Base-by-base conservation (phyloP, 2,888 invertebrate species). In the Drosophila suboccidentalis region DNA sequence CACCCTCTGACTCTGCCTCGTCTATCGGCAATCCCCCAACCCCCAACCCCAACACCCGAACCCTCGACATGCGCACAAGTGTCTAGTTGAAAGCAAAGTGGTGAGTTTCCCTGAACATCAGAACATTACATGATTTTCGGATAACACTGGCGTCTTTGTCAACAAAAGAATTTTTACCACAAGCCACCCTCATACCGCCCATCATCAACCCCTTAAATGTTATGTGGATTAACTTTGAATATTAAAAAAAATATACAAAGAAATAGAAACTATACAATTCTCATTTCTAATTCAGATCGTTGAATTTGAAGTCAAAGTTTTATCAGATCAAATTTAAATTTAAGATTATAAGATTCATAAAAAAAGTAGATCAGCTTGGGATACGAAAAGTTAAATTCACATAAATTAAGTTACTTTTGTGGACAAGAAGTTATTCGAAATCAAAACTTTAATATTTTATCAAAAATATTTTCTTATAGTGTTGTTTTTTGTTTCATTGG, bases 1-100 rank as follows among this genome's bases (percentile, higher is more conserved):
- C 87, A 83, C 84, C 82, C 82, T 72, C 70, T 69, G 36, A 34
- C 36, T 11, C 1, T 32, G 34, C 43, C 10, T 8, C 29, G 39
- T 17, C 59, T 58, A 51, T 66, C 66, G 47, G n/a, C 19, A 63
- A 38, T 51, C 58, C 53, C 50, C 64, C 69, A 44, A 36, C 46
- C 41, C 63, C 61, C 59, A 72, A 44, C 50, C 49, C 58, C 34
- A 50, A 22, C n/a, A 39, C 10, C 44, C 9, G 19, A 44, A 19
- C 32, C 44, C 55, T 19, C 61, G 82, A 60, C 82, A 78, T 80
- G 80, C 80, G 80, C 80, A 80, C 80, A 78, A 78, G 82, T 79
- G 79, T 22, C 46, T 41, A 29, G 36, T 15, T 19, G 5, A 38
- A 38, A 34, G 29, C 64, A 54, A 70, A 73, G 80, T 80, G 80